phyloP scores from a whole-genome alignment of 2,888 invertebrate species.

The Maniola hyperantus region DNA sequence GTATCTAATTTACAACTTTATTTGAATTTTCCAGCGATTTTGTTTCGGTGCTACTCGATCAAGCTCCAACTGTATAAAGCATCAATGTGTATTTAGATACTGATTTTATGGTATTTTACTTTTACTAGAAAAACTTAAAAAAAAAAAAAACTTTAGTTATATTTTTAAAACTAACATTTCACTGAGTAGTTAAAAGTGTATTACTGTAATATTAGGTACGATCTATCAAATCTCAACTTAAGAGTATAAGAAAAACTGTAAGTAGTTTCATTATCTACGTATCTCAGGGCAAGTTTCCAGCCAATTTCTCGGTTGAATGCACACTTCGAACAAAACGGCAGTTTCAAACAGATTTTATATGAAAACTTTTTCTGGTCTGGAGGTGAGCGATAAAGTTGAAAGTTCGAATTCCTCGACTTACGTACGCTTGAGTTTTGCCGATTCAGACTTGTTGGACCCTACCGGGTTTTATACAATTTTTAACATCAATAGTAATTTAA shows the following conservation, averaged over 20 bases:
- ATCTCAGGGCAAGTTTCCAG: constrained; percentile 43
- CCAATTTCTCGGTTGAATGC: constrained; percentile 51
- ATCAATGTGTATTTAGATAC: no score
- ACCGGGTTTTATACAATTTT: not conserved
- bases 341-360: constrained; percentile 47
- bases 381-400: constrained; percentile 38
- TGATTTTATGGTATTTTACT: no score
- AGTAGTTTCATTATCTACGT: constrained; percentile 37
- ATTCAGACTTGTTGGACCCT: constrained; percentile 11
- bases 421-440: constrained; percentile 14
- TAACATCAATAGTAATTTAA: not conserved
- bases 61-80: no score
- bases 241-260: constrained; percentile 15
- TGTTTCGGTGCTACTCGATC: no score
- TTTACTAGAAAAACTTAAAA: no score
- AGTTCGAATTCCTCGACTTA: constrained; percentile 13
- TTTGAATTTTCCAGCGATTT: no score
- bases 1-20: no score
- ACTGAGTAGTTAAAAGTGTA: not conserved
- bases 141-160: not conserved
- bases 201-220: not conserved
- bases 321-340: constrained; percentile 43
- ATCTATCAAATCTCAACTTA: constrained; percentile 18
- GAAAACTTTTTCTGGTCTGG: constrained; percentile 44
- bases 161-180: not conserved